Evolutionary conservation across 2,797 vertebrate species (phyloP).

Genomic region (Apodemus agrarius): DNA sequence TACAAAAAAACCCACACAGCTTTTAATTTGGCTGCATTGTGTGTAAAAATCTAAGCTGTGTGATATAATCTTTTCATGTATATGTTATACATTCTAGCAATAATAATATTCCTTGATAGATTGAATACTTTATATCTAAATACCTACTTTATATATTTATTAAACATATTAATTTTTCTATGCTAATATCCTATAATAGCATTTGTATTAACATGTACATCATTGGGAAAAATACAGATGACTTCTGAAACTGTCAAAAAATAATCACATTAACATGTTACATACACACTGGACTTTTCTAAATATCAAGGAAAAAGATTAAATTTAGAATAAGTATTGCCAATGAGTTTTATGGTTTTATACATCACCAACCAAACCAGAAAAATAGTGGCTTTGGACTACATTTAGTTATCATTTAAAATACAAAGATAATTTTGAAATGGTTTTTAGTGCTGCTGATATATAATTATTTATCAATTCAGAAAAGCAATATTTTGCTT

Average conservation of each 20-base stretch:
- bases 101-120: neutral
- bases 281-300: neutral
- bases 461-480: slow-evolving; percentile 10
- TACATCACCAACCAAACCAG: neutral
- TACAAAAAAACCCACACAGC: neutral
- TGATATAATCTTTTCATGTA: neutral
- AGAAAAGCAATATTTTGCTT: slow-evolving; percentile 8
- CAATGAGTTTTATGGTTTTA: slow-evolving; percentile 5
- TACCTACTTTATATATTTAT: neutral
- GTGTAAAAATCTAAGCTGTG: neutral
- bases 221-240: neutral
- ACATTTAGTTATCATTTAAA: neutral
- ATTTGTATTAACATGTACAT: slow-evolving; percentile 6
- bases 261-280: neutral
- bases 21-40: neutral
- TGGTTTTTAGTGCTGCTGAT: slow-evolving; percentile 28
- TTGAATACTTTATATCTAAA: neutral
- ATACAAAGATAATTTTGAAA: neutral
- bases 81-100: neutral
- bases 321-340: neutral
- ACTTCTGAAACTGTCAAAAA: neutral
- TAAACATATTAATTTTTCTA: neutral
- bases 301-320: neutral
- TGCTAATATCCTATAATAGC: neutral
- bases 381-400: neutral